Evolutionary conservation across 1,140 invertebrate genomes (phyloP), one percentile per base, ranked within the genome.

Genomic region (Arctopsyche grandis): DNA sequence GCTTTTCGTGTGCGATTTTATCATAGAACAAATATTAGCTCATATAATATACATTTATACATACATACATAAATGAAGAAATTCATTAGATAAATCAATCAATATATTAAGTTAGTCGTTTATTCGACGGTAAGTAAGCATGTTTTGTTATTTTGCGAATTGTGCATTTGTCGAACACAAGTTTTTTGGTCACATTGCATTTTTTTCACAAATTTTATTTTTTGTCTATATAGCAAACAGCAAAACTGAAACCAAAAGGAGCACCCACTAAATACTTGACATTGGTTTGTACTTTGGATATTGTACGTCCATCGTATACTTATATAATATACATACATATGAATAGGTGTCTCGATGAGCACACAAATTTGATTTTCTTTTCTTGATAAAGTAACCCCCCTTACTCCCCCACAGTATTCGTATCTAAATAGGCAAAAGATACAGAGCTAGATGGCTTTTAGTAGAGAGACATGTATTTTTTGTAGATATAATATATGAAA

Each of bases 221-320:
- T 82, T 75, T 78, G 60, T 78, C 81, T 70, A 52, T 52, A 21
- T 69, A 82, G 81, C 81, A 46, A 21, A 76, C 78, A 69, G 24
- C 60, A 79, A 79, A 81, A 76, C 73, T 10, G 78, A 75, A 81
- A 74, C 26, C 73, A 79, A 76, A 71, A 75, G 60, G 79, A 79
- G 73, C 78, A 63, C 52, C 79, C 16, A 26, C 77, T 71, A 78
- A 73, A 70, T 80, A 29, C 74, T 82, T 82, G 69, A 80, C 73
- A 38, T 82, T 82, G 81, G 81, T 82, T 82, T 82, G 81, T 82
- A 82, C 77, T 78, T 78, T 79, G 70, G 66, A 77, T 48, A 69
- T 58, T 26, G n/a, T 24, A 58, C 38, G 22, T 77, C 66, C 38
- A 77, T 69, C 29, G 75, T 46, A 52, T 56, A 66, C 10, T 69